Evolutionary conservation across 2,113 vertebrate genomes (phyloP).

Genomic region (Oryzias celebensis): DNA sequence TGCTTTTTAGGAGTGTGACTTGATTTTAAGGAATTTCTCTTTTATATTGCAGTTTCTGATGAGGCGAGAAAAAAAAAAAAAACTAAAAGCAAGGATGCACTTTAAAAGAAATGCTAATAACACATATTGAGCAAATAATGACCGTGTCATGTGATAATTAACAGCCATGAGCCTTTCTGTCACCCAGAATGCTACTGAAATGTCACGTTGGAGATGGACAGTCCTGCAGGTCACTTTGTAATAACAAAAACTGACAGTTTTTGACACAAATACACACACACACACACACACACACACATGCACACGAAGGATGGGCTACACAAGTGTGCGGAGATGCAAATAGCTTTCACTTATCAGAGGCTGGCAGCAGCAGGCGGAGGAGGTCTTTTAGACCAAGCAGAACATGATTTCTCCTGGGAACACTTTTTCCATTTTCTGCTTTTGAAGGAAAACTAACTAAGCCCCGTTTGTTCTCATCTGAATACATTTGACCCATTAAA

Average conservation of each 20-base stretch:
- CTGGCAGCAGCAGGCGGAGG: slow-evolving; percentile 78
- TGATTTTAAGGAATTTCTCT: neutral
- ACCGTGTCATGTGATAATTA: slow-evolving; percentile 48
- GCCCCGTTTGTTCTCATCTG: slow-evolving; percentile 94
- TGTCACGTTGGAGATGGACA: slow-evolving; percentile 81
- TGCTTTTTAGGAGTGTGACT: too few relatives aligned
- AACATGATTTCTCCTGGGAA: slow-evolving; percentile 94
- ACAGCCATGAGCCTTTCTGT: slow-evolving; percentile 80
- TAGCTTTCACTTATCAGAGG: slow-evolving; percentile 88
- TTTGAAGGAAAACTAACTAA: slow-evolving; percentile 97
- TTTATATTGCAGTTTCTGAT: slow-evolving; percentile 20
- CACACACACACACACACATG: slow-evolving; percentile 34
- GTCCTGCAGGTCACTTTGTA: slow-evolving; percentile 91
- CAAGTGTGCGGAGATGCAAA: slow-evolving; percentile 73
- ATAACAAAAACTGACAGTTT: slow-evolving; percentile 89
- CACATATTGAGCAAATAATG: slow-evolving; percentile 39
- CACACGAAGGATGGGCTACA: slow-evolving; percentile 19
- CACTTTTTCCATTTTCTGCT: slow-evolving; percentile 95
- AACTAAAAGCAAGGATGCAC: slow-evolving; percentile 3
- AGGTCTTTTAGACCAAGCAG: slow-evolving; percentile 84
- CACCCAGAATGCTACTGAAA: slow-evolving; percentile 88
- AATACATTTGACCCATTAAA: slow-evolving; percentile 96
- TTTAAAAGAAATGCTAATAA: slow-evolving; percentile 34
- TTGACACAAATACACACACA: slow-evolving; percentile 25
- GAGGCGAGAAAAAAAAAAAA: slow-evolving; percentile 81